Percentiles rank a stretch among this genome's conserved stretches.
These are phyloP conservation scores for Drosophila biarmipes DNA, from an alignment of 1,140 invertebrate species.

Conservation along the genomic window DNA sequence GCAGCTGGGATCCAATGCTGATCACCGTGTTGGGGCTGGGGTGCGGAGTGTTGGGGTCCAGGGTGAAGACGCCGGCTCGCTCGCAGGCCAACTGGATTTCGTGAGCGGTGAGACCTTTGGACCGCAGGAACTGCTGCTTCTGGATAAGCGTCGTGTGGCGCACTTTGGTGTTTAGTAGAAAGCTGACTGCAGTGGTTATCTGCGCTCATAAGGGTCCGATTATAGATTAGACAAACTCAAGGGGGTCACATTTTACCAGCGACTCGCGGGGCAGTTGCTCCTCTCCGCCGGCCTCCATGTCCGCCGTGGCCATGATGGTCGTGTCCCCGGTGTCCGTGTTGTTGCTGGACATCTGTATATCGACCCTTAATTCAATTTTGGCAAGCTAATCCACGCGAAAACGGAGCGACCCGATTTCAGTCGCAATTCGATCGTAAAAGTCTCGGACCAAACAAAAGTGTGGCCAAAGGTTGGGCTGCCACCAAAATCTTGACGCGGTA, in stretches of 20 bases:
- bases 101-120: conserved; percentile 92
- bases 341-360: conserved; percentile 73
- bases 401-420: conserved; percentile 16
- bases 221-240: conserved; percentile 55
- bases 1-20: conserved; percentile 76
- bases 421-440: conserved; percentile 18
- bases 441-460: conserved; percentile 25
- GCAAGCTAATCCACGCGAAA: conserved; percentile 11
- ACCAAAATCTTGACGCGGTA: not conserved
- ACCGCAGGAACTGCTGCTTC: conserved; percentile 91
- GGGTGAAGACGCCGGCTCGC: conserved; percentile 85
- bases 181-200: conserved; percentile 94
- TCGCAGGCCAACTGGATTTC: conserved; percentile 91
- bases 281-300: conserved; percentile 15
- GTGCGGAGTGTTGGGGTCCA: conserved; percentile 75
- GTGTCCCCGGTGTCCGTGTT: conserved; percentile 84
- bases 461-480: not conserved
- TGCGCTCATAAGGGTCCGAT: conserved; percentile 78
- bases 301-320: conserved; percentile 57
- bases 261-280: conserved; percentile 70
- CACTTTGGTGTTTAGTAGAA: conserved; percentile 93
- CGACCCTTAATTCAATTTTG: conserved; percentile 80
- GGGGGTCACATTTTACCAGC: conserved; percentile 56
- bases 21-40: conserved; percentile 74
- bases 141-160: conserved; percentile 89